These are phyloP conservation scores for Plebejus argus DNA, from an alignment of 2,888 invertebrate genomes.

Conservation along the genomic window DNA sequence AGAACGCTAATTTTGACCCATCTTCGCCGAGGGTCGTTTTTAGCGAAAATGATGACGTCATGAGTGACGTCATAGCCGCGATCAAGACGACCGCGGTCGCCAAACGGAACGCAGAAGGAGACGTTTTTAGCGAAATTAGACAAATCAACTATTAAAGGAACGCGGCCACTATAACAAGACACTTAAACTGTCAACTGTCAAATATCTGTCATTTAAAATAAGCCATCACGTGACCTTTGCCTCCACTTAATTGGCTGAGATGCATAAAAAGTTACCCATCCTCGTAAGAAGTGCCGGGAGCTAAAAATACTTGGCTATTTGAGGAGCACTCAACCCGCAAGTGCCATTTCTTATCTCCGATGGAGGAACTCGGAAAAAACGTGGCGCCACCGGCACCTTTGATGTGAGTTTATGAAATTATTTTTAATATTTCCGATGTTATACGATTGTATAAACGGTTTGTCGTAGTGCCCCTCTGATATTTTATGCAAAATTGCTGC, in stretches of 20 bases:
- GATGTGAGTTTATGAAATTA: conserved; percentile 38
- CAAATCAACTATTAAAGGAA: too few species aligned
- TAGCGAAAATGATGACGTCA: too few species aligned
- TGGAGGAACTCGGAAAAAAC: conserved; percentile 44
- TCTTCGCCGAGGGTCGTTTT: too few species aligned
- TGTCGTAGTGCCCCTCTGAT: too few species aligned
- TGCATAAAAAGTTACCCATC: conserved; percentile 24
- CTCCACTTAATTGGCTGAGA: conserved; percentile 8
- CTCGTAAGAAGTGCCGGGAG: conserved; percentile 32
- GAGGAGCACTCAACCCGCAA: conserved; percentile 46
- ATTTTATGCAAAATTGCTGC: too few species aligned
- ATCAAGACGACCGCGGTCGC: too few species aligned
- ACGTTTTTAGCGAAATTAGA: too few species aligned
- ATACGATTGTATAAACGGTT: neutral
- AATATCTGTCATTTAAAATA: neutral
- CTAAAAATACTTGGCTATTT: conserved; percentile 47
- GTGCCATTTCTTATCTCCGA: conserved; percentile 45
- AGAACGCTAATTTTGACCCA: too few species aligned
- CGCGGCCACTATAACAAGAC: neutral
- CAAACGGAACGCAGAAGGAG: too few species aligned
- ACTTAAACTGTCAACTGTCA: neutral
- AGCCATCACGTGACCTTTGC: neutral
- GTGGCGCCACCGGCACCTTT: conserved; percentile 47
- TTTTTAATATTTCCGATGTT: conserved; percentile 20
- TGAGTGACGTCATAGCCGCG: too few species aligned